Conservation (phyloP, 2,797 vertebrate species). For the Sciurus carolinensis region DNA sequence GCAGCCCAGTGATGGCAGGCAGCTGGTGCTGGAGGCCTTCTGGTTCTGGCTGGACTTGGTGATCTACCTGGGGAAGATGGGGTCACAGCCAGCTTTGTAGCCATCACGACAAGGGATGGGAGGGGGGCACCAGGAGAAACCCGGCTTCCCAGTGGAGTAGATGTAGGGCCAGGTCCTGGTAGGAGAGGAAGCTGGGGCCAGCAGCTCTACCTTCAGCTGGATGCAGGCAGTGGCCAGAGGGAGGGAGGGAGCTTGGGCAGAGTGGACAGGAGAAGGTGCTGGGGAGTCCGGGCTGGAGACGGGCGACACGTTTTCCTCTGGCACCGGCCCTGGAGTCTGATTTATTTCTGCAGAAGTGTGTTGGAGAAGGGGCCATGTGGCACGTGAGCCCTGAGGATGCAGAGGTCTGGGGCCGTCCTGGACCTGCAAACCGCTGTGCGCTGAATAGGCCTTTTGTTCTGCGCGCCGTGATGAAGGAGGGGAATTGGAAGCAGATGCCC, state of each 20-base stretch:
- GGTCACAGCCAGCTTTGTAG: accelerated
- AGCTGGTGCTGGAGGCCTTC: not conserved
- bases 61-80: not conserved
- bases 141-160: no score
- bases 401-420: accelerated
- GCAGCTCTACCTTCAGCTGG: not conserved
- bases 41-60: not conserved
- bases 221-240: not conserved
- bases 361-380: not conserved
- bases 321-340: not conserved
- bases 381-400: accelerated
- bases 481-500: not conserved
- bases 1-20: not conserved
- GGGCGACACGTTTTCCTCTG: not conserved
- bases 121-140: not conserved
- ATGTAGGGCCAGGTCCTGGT: accelerated
- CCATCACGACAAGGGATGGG: not conserved
- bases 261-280: not conserved
- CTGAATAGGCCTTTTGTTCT: not conserved
- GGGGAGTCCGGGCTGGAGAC: not conserved
- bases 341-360: not conserved
- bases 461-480: accelerated
- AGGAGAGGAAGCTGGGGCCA: not conserved
- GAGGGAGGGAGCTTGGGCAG: not conserved
- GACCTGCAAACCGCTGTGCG: not conserved